Percentiles rank a stretch among this genome's conserved stretches.
Evolutionary conservation across 1,140 invertebrate genomes (phyloP).

Genomic region (Drosophila prosaltans): DNA sequence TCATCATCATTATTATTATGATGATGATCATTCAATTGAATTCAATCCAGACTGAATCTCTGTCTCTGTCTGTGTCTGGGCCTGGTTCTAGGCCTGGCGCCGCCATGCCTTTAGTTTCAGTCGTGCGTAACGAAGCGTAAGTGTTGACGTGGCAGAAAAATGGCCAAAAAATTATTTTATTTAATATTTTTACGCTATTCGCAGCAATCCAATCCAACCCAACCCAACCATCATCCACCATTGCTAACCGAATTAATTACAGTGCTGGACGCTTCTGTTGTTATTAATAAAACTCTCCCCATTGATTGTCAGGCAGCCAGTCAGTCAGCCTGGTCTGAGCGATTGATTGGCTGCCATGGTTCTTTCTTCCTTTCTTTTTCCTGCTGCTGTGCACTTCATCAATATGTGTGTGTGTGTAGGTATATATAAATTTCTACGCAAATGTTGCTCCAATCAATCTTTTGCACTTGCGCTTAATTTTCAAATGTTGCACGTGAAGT

Average conservation of each 20-base stretch:
- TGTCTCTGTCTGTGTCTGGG: conserved; percentile 18
- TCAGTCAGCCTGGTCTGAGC: neutral
- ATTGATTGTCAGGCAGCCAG: conserved; percentile 27
- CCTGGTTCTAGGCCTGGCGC: conserved; percentile 13
- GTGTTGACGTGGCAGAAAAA: conserved; percentile 81
- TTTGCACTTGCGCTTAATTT: conserved; percentile 73
- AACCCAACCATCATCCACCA: neutral
- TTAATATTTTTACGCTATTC: conserved; percentile 60
- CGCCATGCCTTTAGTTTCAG: conserved; percentile 29
- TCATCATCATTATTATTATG: conserved; percentile 33
- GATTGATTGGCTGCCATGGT: conserved; percentile 59
- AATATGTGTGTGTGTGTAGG: conserved; percentile 30
- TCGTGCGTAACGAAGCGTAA: conserved; percentile 75
- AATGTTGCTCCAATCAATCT: conserved; percentile 77
- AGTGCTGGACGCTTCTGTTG: conserved; percentile 20
- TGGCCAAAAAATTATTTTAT: conserved; percentile 68
- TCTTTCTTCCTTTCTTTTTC: neutral
- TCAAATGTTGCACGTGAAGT: conserved; percentile 43
- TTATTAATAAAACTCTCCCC: conserved; percentile 42
- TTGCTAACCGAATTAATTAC: conserved; percentile 67
- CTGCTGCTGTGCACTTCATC: conserved; percentile 61
- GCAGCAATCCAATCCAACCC: neutral
- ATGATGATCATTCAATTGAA: conserved; percentile 12
- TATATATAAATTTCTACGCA: conserved; percentile 32
- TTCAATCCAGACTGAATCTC: conserved; percentile 8